Evolutionary conservation across 2,888 invertebrate genomes (phyloP), one percentile per base, ranked within the genome.

Genomic region (Nowickia ferox): DNA sequence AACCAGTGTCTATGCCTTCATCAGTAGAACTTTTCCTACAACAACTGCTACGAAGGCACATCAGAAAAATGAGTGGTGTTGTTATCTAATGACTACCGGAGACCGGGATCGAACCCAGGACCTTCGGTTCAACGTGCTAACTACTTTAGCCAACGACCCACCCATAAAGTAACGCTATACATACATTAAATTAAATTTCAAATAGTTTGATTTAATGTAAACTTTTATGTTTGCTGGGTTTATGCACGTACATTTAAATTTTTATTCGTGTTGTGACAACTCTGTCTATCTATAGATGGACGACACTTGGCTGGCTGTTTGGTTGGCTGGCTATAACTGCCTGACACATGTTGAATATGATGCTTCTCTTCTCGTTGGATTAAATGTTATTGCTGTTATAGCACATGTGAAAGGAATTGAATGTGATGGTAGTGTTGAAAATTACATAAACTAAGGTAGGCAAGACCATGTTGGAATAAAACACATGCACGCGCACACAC

Each of bases 271-370:
- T 53, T 42, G 51, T 71, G 57, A 42, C 72, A 72, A 57, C 53
- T 72, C 4, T 71, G 65, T 57, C 22, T 72, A 42, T 42, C 48
- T 61, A n/a, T 48, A 30, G 46, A 48, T 48, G 66, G 66, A 22
- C 13, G 53, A 17, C 53, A 30, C 30, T 30, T 53, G 65, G 40
- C 30, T 71, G 42, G 30, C 30, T 71, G 42, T 19, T 40, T 71
- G 59, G 65, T 10, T 65, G 55, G 40, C 19, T 77, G 48, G 15
- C n/a, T 44, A 19, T 65, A 72, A 59, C 71, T 57, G 66, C 38
- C 78, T 78, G 75, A 57, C 86, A 82, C 82, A 75, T 83, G 76
- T 86, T 83, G 86, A 75, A 76, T 86, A 75, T 83, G 71, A 79
- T 84, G 79, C 46, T 55, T 57, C 46, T 72, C 46, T 55, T 57